Percentiles rank a stretch among this genome's conserved stretches.
phyloP scores from a whole-genome alignment of 64 coral and sea anemone species.

The Stylophora pistillata region DNA sequence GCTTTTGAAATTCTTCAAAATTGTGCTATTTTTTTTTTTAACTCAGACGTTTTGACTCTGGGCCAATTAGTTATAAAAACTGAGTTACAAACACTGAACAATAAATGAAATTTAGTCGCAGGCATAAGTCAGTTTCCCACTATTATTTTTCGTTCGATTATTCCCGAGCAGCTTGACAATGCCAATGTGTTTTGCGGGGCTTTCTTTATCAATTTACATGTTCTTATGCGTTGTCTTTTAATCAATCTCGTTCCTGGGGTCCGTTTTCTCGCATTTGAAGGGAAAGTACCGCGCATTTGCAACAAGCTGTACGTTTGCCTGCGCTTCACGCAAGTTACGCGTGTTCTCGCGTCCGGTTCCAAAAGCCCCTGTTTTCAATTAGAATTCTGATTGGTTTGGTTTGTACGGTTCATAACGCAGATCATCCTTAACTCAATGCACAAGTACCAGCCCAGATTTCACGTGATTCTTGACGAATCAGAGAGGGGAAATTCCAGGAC shows the following conservation, averaged over 20 bases:
- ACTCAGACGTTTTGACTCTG: too few relatives aligned
- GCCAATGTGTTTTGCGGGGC: too few relatives aligned
- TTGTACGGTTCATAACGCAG: conserved; percentile 47
- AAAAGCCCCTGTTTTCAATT: not conserved
- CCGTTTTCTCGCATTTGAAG: not conserved
- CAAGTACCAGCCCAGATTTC: conserved; percentile 98
- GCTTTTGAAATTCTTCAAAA: not conserved
- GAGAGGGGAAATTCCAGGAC: conserved; percentile 69
- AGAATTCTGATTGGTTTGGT: not conserved
- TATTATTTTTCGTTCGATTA: too few relatives aligned
- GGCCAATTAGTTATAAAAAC: too few relatives aligned
- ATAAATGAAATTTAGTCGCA: too few relatives aligned
- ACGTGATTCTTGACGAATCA: conserved; percentile 84
- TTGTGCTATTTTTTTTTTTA: too few relatives aligned
- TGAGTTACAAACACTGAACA: too few relatives aligned
- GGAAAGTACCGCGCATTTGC: not conserved
- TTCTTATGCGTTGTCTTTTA: not conserved
- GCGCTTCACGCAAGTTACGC: not conserved
- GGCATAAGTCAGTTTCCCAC: too few relatives aligned
- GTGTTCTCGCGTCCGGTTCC: not conserved
- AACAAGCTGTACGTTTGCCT: not conserved
- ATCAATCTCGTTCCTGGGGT: not conserved
- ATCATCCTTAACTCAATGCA: conserved; percentile 99
- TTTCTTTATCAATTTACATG: not conserved
- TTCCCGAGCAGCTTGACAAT: too few relatives aligned